Conservation (phyloP, 1,140 invertebrate genomes). For the Aphaenogaster rudis region DNA sequence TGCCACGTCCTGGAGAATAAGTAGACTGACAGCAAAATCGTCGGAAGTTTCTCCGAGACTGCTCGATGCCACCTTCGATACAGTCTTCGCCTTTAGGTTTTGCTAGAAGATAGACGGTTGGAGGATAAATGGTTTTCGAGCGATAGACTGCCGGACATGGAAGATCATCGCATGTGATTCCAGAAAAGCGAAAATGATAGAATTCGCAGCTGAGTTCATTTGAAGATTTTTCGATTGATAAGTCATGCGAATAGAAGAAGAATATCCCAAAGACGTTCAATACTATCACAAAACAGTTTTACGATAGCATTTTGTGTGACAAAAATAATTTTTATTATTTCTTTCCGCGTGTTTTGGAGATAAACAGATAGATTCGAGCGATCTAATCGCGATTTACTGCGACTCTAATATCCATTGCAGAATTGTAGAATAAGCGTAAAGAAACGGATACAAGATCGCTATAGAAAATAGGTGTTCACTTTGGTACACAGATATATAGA, state of each 20-base stretch:
- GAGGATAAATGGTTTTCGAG: slow-evolving; percentile 26
- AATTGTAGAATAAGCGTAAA: not conserved
- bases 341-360: not conserved
- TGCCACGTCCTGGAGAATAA: slow-evolving; percentile 16
- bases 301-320: not conserved
- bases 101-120: not conserved
- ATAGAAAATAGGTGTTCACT: slow-evolving; percentile 6
- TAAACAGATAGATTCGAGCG: not conserved
- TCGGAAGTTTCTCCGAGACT: slow-evolving; percentile 18
- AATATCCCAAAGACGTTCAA: not conserved
- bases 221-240: not conserved
- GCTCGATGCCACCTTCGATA: slow-evolving; percentile 10
- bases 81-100: not conserved
- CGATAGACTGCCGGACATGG: not conserved
- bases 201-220: not conserved
- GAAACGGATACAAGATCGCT: not conserved
- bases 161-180: not conserved
- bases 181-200: not conserved
- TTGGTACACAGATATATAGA: not conserved
- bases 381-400: slow-evolving; percentile 3
- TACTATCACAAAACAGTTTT: not conserved
- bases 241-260: not conserved
- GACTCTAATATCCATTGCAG: not conserved
- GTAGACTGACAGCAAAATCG: slow-evolving; percentile 48
- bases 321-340: not conserved